These are phyloP conservation scores for Sebastes baramenuke DNA, from an alignment of 2,797 vertebrate species.

Conservation along the genomic window DNA sequence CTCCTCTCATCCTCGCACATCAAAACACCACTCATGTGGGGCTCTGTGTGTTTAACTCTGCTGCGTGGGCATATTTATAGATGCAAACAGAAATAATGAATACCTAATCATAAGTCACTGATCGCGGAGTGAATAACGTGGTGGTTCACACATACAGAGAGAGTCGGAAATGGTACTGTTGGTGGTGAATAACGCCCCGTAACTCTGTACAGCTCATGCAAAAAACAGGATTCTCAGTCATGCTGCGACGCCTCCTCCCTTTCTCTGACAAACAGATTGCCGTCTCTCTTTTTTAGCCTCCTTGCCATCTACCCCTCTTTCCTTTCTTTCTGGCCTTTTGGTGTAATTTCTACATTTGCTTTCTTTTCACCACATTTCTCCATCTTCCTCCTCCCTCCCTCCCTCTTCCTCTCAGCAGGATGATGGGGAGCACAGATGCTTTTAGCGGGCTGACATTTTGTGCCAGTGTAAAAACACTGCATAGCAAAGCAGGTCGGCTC, in stretches of 20 bases:
- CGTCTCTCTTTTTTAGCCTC: constrained; percentile 22
- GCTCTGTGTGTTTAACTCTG: constrained; percentile 45
- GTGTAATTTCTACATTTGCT: constrained; percentile 38
- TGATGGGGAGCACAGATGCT: constrained; percentile 66
- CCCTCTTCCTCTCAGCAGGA: constrained; percentile 51
- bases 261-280: constrained; percentile 35
- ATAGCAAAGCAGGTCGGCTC: constrained; percentile 76
- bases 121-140: constrained; percentile 16
- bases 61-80: constrained; percentile 41
- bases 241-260: constrained; percentile 34
- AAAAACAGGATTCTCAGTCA: constrained; percentile 32
- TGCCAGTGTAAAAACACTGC: constrained; percentile 73
- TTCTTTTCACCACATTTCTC: constrained; percentile 42
- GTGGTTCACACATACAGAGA: background rate
- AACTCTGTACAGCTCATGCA: constrained; percentile 22
- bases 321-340: constrained; percentile 42
- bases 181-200: constrained; percentile 26
- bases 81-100: constrained; percentile 38
- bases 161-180: constrained; percentile 18
- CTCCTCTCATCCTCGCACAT: constrained; percentile 38
- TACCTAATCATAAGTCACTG: constrained; percentile 28
- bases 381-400: constrained; percentile 20
- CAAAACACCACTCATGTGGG: constrained; percentile 31
- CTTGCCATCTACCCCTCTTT: constrained; percentile 22
- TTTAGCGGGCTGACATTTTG: constrained; percentile 81